A percentile compares a stretch with the other conserved stretches of the same genome.
phyloP scores from a whole-genome alignment of 2,113 vertebrate species.

The Passer montanus region DNA sequence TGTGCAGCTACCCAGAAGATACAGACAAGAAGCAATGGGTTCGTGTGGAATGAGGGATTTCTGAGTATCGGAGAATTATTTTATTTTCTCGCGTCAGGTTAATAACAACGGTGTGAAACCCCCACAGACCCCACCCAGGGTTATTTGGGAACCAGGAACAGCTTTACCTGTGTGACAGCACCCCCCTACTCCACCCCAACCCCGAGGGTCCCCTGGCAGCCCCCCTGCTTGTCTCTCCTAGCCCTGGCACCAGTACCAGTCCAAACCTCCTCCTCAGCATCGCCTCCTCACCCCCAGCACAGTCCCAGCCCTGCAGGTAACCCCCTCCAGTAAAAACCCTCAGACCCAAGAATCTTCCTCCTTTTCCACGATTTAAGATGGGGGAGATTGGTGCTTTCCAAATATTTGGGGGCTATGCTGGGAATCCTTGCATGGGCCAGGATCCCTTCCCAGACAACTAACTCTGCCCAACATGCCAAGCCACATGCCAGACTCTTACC shows the following conservation, averaged over 20 bases:
- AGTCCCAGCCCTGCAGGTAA: neutral
- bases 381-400: neutral
- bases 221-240: neutral
- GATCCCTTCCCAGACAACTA: neutral
- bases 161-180: neutral
- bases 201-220: neutral
- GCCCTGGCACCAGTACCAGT: neutral
- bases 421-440: neutral
- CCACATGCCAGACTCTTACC: neutral
- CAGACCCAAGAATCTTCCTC: neutral
- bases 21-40: no score
- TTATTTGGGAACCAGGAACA: neutral
- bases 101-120: neutral
- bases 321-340: neutral
- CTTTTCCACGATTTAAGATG: neutral
- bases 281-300: rapidly evolving
- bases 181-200: neutral
- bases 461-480: neutral
- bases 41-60: neutral
- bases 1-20: neutral
- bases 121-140: rapidly evolving
- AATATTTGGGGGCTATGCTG: neutral
- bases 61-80: rapidly evolving
- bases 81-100: neutral
- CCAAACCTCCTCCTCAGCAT: neutral